Evolutionary conservation across 92 coral and sea anemone genomes (phyloP), one percentile per base, ranked within the genome.

Genomic region (Zoanthus sociatus): DNA sequence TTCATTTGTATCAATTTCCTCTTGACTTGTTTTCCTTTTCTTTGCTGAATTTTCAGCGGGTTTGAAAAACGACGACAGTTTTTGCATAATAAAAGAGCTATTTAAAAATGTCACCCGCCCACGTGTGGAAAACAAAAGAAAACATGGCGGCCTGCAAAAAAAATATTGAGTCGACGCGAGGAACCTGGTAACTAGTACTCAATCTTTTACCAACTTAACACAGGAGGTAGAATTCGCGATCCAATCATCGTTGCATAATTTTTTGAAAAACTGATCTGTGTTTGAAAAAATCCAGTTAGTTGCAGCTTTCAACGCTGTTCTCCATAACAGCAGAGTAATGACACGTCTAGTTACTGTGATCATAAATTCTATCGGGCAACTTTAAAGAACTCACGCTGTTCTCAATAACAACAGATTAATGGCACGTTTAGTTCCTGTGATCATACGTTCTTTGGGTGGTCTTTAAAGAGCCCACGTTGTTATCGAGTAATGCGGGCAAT

Each of bases 31-130:
- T 76, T 50, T 20, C 63, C 79, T 20, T 76, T 76, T 76, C 79
- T 74, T 74, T 74, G 78, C 78, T 76, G 79, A 50, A 76, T 20
- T 76, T 76, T 76, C 79, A 76, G 20, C 45, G 81, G 81, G 78
- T 76, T 76, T 50, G 67, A 53, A 76, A 76, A 76, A 53, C 13
- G 67, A 50, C 17, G 1, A 32, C 81, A 76, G 81, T 54, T 51
- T 73, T 73, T 73, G 78, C 78, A 70, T 70, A 47, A 30, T 37
- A 72, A 72, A 72, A 72, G 77, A 72, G 77, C 77, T 51, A 51
- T 53, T 76, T 76, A 76, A 76, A 76, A 76, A 3, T 75, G 61
- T 75, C 60, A 75, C 78, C 78, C 42, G 37, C 78, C 61, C 17
- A 53, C 18, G 46, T 51, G 81, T 53, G 66, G 66, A 76, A 76